Base-by-base conservation (phyloP, 1,140 invertebrate genomes). In the Drosophila leontia region DNA sequence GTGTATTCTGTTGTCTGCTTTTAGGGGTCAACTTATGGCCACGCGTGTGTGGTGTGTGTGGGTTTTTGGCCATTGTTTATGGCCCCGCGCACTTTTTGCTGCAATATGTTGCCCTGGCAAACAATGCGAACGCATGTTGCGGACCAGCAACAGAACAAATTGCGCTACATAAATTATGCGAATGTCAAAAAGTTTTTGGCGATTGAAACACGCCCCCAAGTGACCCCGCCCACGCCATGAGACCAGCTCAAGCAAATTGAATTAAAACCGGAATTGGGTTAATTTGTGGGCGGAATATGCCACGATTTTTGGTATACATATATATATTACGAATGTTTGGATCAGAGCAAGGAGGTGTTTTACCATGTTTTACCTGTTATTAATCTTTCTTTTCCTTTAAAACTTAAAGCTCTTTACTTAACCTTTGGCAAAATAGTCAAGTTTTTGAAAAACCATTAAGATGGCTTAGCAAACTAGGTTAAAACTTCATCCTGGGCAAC, bases 11-110 rank as follows among this genome's bases (percentile, higher is more conserved):
- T 51, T 81, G 82, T 63, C 75, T 86, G 82, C 83, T 64, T 86
- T 85, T 85, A 86, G 83, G 79, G 83, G 82, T 86, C 83, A 85
- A 59, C 82, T 71, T 60, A 70, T 72, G 69, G 69, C 48, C 57
- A 29, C 41, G 69, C n/a, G 64, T 32, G 34, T 41, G 53, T 7
- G 8, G 8, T 17, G 53, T 17, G 63, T 70, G 65, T 59, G 53
- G 37, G 67, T 53, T 86, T 78, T 65, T 59, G 61, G 44, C 75
- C 67, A 84, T 85, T 86, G 82, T 85, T 87, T 87, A 87, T 88
- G 77, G 61, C 47, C 63, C 11, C 44, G 51, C 35, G 41, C 57
- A 78, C 56, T 75, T 75, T 76, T 75, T 76, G 74, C 71, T 48
- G 71, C 71, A 60, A 71, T 64, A 78, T 71, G 75, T 64, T 62